Percentiles rank a stretch among this genome's conserved stretches.
Conservation (phyloP, 2,797 vertebrate species). For the Coccyzus lansbergi region DNA sequence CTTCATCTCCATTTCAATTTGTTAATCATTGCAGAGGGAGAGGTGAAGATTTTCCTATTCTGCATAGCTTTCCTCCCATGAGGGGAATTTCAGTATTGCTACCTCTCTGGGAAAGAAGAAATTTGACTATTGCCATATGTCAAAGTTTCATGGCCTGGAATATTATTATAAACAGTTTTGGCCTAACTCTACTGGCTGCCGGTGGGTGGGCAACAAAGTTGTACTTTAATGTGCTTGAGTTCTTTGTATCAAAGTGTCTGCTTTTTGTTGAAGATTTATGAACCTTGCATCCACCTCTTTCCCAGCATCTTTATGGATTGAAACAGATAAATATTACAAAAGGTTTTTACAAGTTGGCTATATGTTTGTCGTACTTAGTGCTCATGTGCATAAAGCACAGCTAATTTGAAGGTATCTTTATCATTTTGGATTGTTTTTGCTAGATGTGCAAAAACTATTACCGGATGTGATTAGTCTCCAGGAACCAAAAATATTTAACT, state of each 20-base stretch:
- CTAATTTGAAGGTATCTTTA: constrained; percentile 33
- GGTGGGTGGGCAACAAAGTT: constrained; percentile 10
- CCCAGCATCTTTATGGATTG: background rate
- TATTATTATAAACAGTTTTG: constrained; percentile 20
- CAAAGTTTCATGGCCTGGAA: constrained; percentile 1
- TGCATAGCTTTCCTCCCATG: background rate
- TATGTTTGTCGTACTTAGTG: constrained; percentile 2
- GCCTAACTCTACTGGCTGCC: background rate
- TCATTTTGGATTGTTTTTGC: constrained; percentile 49
- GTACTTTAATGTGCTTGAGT: background rate
- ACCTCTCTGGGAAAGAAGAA: background rate
- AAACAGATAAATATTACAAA: background rate
- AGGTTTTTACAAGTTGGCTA: background rate
- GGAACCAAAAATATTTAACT: constrained; percentile 40
- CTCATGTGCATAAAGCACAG: background rate
- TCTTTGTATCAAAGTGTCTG: background rate
- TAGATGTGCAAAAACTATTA: constrained; percentile 44
- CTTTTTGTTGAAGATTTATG: background rate
- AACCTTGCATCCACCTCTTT: background rate
- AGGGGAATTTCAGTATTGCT: constrained; percentile 15
- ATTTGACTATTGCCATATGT: constrained; percentile 8
- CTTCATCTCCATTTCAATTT: constrained; percentile 11
- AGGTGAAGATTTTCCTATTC: constrained; percentile 14
- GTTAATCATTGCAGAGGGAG: background rate
- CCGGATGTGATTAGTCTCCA: constrained; percentile 37